Evolutionary conservation across 2,113 vertebrate species (phyloP).

Genomic region (Perccottus glenii): DNA sequence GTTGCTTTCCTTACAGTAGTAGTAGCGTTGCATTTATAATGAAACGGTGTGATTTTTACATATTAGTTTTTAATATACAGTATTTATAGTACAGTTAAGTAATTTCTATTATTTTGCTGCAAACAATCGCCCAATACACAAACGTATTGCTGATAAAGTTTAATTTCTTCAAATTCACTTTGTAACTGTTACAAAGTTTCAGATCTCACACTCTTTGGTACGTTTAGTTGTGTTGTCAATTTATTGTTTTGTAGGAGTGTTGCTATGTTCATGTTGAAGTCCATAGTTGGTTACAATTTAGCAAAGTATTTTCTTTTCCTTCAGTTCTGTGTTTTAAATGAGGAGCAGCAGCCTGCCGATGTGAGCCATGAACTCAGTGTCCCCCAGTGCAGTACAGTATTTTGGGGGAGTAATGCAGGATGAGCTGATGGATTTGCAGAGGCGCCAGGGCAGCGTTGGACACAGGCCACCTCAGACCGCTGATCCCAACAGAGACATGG

Average conservation of each 20-base stretch:
- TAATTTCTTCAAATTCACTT: no score
- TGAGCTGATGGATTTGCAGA: constrained; percentile 65
- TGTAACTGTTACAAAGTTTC: no score
- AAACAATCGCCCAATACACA: no score
- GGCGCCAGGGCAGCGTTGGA: constrained; percentile 64
- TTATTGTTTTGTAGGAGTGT: neutral
- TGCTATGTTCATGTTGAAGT: neutral
- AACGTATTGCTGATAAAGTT: no score
- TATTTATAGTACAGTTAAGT: no score
- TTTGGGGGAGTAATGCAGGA: constrained; percentile 78
- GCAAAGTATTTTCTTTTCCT: neutral
- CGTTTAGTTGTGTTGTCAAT: no score
- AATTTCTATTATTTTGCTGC: no score
- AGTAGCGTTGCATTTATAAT: neutral
- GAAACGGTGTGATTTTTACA: neutral
- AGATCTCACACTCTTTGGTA: neutral
- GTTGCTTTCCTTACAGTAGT: neutral
- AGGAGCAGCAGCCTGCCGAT: constrained; percentile 34
- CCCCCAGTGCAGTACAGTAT: constrained; percentile 85
- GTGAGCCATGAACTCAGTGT: constrained; percentile 86
- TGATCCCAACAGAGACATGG: constrained; percentile 49
- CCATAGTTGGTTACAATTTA: constrained; percentile 7
- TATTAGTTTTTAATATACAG: neutral
- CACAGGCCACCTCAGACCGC: constrained; percentile 26
- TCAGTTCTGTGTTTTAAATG: constrained; percentile 63